A percentile compares a stretch with the other conserved stretches of the same genome.
phyloP scores from a whole-genome alignment of 92 coral and sea anemone genomes.

The Umimayanthus kanabou region DNA sequence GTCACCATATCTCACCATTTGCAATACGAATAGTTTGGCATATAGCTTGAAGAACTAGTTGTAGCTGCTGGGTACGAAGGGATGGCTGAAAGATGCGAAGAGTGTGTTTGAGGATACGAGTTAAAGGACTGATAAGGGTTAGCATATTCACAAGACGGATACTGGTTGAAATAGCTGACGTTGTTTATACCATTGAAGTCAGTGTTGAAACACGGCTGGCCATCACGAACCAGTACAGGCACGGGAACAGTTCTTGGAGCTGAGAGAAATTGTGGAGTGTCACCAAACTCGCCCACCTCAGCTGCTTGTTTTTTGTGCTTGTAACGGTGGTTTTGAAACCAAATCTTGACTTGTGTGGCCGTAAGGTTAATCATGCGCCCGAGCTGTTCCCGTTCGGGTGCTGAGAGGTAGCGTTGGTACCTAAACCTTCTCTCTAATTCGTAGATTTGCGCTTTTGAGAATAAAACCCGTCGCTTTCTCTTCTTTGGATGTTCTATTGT shows the following conservation, averaged over 20 bases:
- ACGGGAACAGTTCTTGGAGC: constrained; percentile 92
- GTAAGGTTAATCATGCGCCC: constrained; percentile 97
- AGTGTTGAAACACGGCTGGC: constrained; percentile 78
- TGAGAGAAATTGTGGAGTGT: constrained; percentile 73
- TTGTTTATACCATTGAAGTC: constrained; percentile 45
- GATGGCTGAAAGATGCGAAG: constrained; percentile 37
- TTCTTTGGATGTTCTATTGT: constrained; percentile 80
- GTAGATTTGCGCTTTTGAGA: constrained; percentile 97
- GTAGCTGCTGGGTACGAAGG: constrained; percentile 37
- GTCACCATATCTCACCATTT: constrained; percentile 23
- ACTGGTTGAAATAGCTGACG: constrained; percentile 38
- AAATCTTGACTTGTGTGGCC: constrained; percentile 98
- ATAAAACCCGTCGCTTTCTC: constrained; percentile 92
- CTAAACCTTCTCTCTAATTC: constrained; percentile 97
- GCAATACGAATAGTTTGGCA: constrained; percentile 35
- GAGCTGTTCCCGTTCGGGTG: constrained; percentile 98
- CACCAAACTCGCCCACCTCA: constrained; percentile 91
- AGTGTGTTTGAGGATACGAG: constrained; percentile 35
- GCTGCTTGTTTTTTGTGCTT: constrained; percentile 95
- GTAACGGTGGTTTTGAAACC: constrained; percentile 99
- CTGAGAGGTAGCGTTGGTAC: constrained; percentile 96
- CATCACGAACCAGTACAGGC: constrained; percentile 93
- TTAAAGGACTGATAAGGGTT: constrained; percentile 29
- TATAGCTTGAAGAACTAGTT: constrained; percentile 24
- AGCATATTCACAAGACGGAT: constrained; percentile 37